phyloP scores from a whole-genome alignment of 1,140 invertebrate genomes.

The Brachionus sp. region DNA sequence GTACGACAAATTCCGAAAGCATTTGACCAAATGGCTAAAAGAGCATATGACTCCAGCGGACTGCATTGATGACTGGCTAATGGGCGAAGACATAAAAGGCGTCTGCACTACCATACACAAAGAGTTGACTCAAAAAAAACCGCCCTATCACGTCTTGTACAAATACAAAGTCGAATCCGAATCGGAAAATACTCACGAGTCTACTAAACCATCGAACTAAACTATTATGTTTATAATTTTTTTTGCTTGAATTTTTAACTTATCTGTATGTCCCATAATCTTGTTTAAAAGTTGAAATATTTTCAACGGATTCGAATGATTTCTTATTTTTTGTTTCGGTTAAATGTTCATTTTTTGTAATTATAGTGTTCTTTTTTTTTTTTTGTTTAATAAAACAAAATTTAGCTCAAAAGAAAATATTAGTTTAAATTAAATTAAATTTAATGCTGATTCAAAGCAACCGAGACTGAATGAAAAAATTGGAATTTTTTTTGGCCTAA shows the following conservation, averaged over 20 bases:
- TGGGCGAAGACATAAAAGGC: not conserved
- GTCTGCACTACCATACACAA: not conserved
- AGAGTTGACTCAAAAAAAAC: not conserved
- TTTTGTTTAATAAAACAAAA: conserved; percentile 3
- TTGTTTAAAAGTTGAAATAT: not conserved
- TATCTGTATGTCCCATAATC: not conserved
- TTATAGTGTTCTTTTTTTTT: not conserved
- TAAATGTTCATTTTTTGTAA: conserved; percentile 5
- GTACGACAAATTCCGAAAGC: conserved; percentile 37
- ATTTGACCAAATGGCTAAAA: conserved; percentile 27
- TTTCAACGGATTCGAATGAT: not conserved
- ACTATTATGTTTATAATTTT: not conserved
- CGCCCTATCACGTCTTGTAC: conserved; percentile 22
- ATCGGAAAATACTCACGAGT: not conserved
- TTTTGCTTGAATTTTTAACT: not conserved
- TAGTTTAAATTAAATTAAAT: not conserved
- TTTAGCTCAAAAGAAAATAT: not conserved
- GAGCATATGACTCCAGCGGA: not conserved
- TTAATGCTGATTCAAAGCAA: not conserved
- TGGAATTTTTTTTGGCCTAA: not conserved
- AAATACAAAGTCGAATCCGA: conserved; percentile 22
- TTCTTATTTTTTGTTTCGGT: not conserved
- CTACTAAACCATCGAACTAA: not conserved
- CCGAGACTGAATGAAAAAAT: not conserved
- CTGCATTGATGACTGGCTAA: conserved; percentile 26